Evolutionary conservation across 1,140 invertebrate genomes (phyloP), one percentile per base, ranked within the genome.

Genomic region (Sarcophaga bullata): DNA sequence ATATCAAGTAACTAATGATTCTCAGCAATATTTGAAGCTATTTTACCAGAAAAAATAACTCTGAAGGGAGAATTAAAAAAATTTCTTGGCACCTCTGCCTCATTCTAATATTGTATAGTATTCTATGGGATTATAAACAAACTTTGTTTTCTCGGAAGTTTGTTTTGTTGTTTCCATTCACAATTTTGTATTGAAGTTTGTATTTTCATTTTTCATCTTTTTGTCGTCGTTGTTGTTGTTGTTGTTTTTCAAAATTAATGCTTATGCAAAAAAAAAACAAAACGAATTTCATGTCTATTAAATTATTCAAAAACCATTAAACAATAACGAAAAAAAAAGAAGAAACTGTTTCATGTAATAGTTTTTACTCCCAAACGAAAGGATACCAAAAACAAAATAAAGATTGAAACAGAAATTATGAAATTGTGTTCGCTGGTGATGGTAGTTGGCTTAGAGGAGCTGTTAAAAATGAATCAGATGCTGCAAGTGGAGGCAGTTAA

Each of bases 301-400:
- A 68, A 68, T 68, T 68, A 68, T 68, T 68, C 62, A 68, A n/a
- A 68, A 68, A 19, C 62, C 62, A 19, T 68, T 68, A 68, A 68
- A 68, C 62, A 68, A 68, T 68, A 68, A 68, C 62, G 62, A 68
- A 68, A 68, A 37, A 68, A 68, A 68, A 68, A 17, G 62, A 68
- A 68, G 19, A 37, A 68, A 68, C 62, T 68, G 62, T 68, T 68
- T 58, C 10, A 25, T 68, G 17, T 68, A 68, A 68, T 68, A 68
- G 62, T 68, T 68, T 68, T 37, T 37, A 37, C 25, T 37, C 25
- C 25, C 25, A 37, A 37, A 37, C 25, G 25, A 37, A 37, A 37
- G 17, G 6, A 6, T 68, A 19, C 54, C 15, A 58, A 58, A 58
- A 58, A n/a, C n/a, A n/a, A n/a, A n/a, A n/a, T n/a, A n/a, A 58